These are phyloP conservation scores for Hydrochoerus hydrochaeris DNA, from an alignment of 2,113 vertebrate species.

Conservation along the genomic window DNA sequence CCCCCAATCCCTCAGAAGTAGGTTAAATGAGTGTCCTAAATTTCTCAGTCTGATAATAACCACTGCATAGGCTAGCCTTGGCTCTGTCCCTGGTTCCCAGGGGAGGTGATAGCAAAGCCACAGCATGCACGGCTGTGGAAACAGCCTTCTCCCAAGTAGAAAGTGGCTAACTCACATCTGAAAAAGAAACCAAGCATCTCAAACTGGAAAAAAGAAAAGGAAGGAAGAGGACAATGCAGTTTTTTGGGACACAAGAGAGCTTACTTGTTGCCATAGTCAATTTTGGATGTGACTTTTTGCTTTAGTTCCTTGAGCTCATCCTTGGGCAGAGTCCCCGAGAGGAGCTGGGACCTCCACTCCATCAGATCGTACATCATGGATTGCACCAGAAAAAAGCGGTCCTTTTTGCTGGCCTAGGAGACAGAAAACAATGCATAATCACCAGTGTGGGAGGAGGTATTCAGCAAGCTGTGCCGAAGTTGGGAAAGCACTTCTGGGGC, in stretches of 20 bases:
- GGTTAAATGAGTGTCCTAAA: conserved; percentile 73
- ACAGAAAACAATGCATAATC: neutral
- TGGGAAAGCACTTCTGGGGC: fast-evolving
- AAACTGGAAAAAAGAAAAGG: neutral
- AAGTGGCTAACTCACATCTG: neutral
- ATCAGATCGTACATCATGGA: conserved; percentile 96
- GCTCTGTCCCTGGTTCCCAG: neutral
- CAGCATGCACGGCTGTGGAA: neutral
- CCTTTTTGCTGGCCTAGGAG: conserved; percentile 90
- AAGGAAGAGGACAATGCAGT: fast-evolving
- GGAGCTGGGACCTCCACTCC: conserved; percentile 98
- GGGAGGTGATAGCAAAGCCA: neutral
- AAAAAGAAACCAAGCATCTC: conserved; percentile 47
- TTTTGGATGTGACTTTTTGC: conserved; percentile 98
- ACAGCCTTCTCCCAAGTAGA: conserved; percentile 37
- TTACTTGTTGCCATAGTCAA: conserved; percentile 98
- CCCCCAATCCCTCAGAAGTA: neutral
- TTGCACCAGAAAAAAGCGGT: conserved; percentile 91
- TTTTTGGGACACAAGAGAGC: neutral
- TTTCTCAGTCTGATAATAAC: conserved; percentile 21
- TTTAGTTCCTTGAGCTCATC: conserved; percentile 99
- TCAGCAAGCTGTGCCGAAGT: neutral
- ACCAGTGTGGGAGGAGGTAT: neutral
- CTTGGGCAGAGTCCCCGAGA: conserved; percentile 96
- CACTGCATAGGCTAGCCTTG: neutral